phyloP scores from a whole-genome alignment of 1,140 invertebrate species.

The Venustaconcha ellipsiformis region DNA sequence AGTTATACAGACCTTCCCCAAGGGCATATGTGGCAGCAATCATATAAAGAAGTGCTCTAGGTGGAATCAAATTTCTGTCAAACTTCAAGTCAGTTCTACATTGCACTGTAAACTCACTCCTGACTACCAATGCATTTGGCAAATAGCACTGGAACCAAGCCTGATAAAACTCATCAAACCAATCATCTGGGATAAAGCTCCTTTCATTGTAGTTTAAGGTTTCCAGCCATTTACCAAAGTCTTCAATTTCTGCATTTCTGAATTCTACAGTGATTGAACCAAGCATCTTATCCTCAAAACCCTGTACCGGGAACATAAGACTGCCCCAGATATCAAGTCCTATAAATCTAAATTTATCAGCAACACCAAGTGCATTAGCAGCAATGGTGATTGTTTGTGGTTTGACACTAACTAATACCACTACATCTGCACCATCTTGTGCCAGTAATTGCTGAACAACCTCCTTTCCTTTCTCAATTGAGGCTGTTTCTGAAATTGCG shows the following conservation, averaged over 20 bases:
- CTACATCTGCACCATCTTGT: slow-evolving; percentile 38
- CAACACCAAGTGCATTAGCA: slow-evolving; percentile 37
- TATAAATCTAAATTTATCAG: slow-evolving; percentile 45
- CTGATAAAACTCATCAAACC: slow-evolving; percentile 72
- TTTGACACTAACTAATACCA: slow-evolving; percentile 47
- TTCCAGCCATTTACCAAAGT: slow-evolving; percentile 55
- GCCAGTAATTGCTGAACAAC: slow-evolving; percentile 32
- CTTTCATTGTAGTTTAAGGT: slow-evolving; percentile 51
- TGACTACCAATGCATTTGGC: slow-evolving; percentile 3
- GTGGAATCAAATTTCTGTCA: too few relatives aligned
- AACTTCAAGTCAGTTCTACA: too few relatives aligned
- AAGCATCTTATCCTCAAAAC: slow-evolving; percentile 74
- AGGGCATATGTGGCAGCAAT: slow-evolving; percentile 62
- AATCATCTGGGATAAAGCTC: slow-evolving; percentile 63
- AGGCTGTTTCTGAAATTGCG: slow-evolving; percentile 10
- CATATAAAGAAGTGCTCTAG: slow-evolving; percentile 43
- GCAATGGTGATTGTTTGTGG: slow-evolving; percentile 43
- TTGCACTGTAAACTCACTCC: too few relatives aligned
- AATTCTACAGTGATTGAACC: slow-evolving; percentile 82
- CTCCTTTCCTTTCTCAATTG: slow-evolving; percentile 21
- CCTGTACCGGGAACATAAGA: slow-evolving; percentile 74
- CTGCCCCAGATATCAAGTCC: slow-evolving; percentile 70
- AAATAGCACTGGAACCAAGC: slow-evolving; percentile 63
- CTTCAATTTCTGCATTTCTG: slow-evolving; percentile 67
- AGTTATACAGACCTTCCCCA: slow-evolving; percentile 40